These are phyloP conservation scores for Malurus alboscapulatus DNA, from an alignment of 2,113 vertebrate genomes.

Conservation along the genomic window DNA sequence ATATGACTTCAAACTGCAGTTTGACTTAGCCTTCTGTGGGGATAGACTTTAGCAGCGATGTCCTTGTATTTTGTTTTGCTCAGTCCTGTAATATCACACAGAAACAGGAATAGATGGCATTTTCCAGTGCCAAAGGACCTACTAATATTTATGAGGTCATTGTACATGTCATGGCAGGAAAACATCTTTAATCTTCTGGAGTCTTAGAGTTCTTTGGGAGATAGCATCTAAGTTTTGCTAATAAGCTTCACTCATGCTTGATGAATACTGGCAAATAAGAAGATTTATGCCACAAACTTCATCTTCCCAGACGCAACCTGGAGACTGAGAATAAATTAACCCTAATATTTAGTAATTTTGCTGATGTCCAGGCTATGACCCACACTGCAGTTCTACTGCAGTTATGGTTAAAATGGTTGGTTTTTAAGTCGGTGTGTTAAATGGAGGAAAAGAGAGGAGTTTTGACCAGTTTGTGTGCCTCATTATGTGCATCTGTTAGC, in stretches of 20 bases:
- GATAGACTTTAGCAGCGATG: neutral
- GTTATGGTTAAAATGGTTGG: neutral
- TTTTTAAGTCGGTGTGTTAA: neutral
- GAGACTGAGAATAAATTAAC: neutral
- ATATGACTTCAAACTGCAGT: neutral
- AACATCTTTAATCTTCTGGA: neutral
- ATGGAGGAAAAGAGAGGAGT: neutral
- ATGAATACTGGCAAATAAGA: neutral
- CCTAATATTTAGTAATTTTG: neutral
- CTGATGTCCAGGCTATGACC: neutral
- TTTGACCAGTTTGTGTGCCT: neutral
- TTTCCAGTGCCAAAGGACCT: slow-evolving; percentile 12
- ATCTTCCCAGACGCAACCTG: neutral
- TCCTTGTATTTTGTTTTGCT: neutral
- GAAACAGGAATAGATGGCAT: neutral
- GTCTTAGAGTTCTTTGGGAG: neutral
- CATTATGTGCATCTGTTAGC: neutral
- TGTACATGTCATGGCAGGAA: neutral
- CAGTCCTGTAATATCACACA: neutral
- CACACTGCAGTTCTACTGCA: neutral
- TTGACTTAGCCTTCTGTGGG: neutral
- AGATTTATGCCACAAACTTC: neutral
- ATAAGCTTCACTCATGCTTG: neutral
- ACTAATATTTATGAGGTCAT: neutral
- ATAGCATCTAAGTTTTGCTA: neutral